A percentile compares a stretch with the other conserved stretches of the same genome.
These are phyloP conservation scores for Neomorphus geoffroyi DNA, from an alignment of 2,797 vertebrate species.

Conservation along the genomic window DNA sequence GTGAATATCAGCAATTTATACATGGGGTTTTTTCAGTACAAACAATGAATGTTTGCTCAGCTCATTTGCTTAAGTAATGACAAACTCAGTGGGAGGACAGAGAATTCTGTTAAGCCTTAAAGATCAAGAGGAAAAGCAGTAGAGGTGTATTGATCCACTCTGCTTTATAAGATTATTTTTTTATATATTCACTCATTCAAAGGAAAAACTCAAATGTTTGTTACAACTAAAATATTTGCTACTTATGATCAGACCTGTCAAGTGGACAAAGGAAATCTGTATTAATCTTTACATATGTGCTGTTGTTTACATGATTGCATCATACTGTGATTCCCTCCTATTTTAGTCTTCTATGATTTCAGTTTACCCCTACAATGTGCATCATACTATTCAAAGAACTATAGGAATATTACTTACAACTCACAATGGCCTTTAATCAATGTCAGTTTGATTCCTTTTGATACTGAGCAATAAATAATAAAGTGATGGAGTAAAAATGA, in stretches of 20 bases:
- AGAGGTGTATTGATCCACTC: background rate
- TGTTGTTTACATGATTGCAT: constrained; percentile 74
- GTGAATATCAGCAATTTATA: background rate
- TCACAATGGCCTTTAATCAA: constrained; percentile 74
- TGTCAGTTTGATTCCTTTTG: constrained; percentile 73
- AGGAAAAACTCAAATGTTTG: background rate
- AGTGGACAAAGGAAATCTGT: constrained; percentile 8
- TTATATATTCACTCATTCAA: background rate
- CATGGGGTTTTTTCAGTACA: background rate
- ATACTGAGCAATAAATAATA: constrained; percentile 78
- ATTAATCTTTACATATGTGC: constrained; percentile 34
- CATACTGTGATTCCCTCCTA: constrained; percentile 74
- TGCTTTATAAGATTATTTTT: background rate
- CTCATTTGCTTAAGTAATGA: constrained; percentile 4
- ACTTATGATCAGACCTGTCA: constrained; percentile 16
- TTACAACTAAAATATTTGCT: constrained; percentile 5
- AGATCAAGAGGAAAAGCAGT: constrained; percentile 9
- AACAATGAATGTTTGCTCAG: background rate
- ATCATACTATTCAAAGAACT: constrained; percentile 45
- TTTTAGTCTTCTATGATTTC: constrained; percentile 43
- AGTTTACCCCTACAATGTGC: constrained; percentile 43
- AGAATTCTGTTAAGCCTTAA: constrained; percentile 30
- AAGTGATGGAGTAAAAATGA: constrained; percentile 57
- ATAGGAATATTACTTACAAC: constrained; percentile 54
- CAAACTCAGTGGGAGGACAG: background rate